Evolutionary conservation across 2,113 vertebrate species (phyloP).

Genomic region (Chlorodrepanis virens): DNA sequence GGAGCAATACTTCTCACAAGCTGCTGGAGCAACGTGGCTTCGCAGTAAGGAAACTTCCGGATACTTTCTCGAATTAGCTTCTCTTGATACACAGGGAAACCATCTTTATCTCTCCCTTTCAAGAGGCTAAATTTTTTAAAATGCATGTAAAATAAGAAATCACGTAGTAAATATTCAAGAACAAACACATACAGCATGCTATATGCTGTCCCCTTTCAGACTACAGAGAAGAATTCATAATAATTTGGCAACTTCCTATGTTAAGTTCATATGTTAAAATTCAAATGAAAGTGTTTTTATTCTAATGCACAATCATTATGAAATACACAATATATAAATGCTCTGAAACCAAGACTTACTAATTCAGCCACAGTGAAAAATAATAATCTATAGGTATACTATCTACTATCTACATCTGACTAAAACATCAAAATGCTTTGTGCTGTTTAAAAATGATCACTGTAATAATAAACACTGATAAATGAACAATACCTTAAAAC

Average conservation of each 20-base stretch:
- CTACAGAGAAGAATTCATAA: background rate
- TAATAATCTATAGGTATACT: background rate
- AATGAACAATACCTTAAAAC: background rate
- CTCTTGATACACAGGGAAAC: conserved; percentile 92
- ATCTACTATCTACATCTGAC: background rate
- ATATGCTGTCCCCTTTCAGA: background rate
- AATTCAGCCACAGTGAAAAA: background rate
- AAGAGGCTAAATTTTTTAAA: conserved; percentile 79
- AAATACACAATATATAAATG: background rate
- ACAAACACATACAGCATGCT: background rate
- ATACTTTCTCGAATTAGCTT: conserved; percentile 94
- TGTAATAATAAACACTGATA: background rate
- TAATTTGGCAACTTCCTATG: background rate
- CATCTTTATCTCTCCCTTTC: conserved; percentile 88
- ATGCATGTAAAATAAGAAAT: background rate
- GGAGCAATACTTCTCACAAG: conserved; percentile 95
- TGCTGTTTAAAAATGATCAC: background rate
- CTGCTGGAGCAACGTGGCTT: conserved; percentile 94
- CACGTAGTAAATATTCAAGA: background rate
- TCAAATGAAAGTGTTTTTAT: background rate
- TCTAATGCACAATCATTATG: background rate
- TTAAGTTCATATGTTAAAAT: background rate
- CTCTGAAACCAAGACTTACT: background rate
- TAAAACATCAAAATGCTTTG: background rate
- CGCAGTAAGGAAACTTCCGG: conserved; percentile 94